Evolutionary conservation across 2,888 invertebrate species (phyloP).

Genomic region (Ophion ventricosus): DNA sequence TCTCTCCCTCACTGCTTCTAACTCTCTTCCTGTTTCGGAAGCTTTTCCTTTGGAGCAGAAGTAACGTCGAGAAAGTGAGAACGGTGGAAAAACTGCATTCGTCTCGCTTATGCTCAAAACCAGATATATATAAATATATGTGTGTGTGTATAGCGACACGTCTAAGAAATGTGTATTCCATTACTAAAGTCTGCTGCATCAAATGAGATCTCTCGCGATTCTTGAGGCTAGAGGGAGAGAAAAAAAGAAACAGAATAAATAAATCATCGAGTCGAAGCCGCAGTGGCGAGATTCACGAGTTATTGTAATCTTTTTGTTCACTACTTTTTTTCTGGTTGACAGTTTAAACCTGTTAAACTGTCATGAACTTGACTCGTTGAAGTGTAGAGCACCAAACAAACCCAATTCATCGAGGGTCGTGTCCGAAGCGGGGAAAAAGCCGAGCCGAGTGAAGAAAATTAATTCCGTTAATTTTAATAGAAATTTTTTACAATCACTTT

Average conservation of each 20-base stretch:
- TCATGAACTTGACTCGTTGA: not conserved
- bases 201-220: constrained; percentile 38
- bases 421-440: no score
- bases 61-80: constrained; percentile 56
- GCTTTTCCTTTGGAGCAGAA: constrained; percentile 53
- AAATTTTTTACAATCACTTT: no score
- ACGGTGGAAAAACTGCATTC: constrained; percentile 35
- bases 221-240: not conserved
- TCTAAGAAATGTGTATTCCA: constrained; percentile 43
- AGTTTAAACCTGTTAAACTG: not conserved
- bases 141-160: not conserved
- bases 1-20: constrained; percentile 16
- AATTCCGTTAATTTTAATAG: no score
- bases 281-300: not conserved
- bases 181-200: constrained; percentile 34
- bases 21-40: constrained; percentile 55
- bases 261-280: not conserved
- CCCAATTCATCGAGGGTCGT: not conserved
- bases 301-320: not conserved
- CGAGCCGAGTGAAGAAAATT: no score
- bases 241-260: constrained; percentile 11
- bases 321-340: not conserved
- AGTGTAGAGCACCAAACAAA: not conserved
- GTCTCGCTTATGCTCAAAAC: not conserved
- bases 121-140: no score